Evolutionary conservation across 2,888 invertebrate genomes (phyloP).

Genomic region (Diplazon laetatorius): DNA sequence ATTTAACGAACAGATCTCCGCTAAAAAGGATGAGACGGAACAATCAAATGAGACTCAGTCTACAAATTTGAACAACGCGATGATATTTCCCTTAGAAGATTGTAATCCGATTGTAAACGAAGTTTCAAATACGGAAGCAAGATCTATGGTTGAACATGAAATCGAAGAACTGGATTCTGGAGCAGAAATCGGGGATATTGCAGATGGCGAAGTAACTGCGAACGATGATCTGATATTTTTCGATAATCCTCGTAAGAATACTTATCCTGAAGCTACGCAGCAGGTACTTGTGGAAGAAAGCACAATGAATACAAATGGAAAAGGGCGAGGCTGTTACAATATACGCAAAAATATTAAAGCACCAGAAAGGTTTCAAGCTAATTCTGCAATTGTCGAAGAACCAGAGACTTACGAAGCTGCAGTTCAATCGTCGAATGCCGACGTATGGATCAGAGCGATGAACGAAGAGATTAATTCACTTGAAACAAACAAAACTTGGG

Average conservation of each 20-base stretch:
- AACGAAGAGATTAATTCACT: constrained; percentile 35
- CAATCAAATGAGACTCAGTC: not conserved
- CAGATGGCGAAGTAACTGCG: too few relatives aligned
- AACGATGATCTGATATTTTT: too few relatives aligned
- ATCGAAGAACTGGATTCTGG: too few relatives aligned
- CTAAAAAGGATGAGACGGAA: not conserved
- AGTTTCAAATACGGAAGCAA: too few relatives aligned
- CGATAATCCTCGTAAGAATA: too few relatives aligned
- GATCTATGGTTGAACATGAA: too few relatives aligned
- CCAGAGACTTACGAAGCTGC: constrained; percentile 36
- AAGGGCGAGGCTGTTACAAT: constrained; percentile 1
- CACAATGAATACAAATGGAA: not conserved
- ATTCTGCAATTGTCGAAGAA: not conserved
- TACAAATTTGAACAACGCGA: not conserved
- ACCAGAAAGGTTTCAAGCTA: constrained; percentile 6
- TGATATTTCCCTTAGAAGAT: too few relatives aligned
- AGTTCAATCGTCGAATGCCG: constrained; percentile 2
- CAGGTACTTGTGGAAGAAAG: too few relatives aligned
- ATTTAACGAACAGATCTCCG: constrained; percentile 2
- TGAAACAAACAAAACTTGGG: constrained; percentile 33
- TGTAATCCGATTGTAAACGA: too few relatives aligned
- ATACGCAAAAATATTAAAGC: not conserved
- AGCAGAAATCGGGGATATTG: too few relatives aligned
- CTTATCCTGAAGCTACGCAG: too few relatives aligned
- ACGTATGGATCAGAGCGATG: constrained; percentile 33